Conservation (phyloP, 2,888 invertebrate species). For the Dolichopus griseipennis region DNA sequence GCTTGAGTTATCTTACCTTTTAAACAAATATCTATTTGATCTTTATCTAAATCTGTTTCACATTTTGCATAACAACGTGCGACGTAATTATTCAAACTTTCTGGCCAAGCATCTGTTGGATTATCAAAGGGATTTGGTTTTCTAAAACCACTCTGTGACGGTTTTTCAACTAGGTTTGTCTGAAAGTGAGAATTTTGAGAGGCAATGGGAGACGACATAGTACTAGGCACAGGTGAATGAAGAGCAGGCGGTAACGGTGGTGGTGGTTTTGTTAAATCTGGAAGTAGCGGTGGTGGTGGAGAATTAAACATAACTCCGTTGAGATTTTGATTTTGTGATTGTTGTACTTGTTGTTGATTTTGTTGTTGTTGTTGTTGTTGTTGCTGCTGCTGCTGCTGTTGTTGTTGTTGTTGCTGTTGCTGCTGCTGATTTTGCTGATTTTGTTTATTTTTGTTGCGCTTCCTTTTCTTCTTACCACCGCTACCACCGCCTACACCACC, state of each 20-base stretch:
- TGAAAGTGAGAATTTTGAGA: constrained; percentile 25
- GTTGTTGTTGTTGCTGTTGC: constrained; percentile 34
- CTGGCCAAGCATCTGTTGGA: constrained; percentile 66
- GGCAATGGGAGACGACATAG: not conserved
- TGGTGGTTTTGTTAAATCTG: constrained; percentile 37
- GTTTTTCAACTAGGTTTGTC: constrained; percentile 27
- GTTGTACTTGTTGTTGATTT: constrained; percentile 36
- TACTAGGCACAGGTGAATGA: constrained; percentile 6
- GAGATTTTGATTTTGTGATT: constrained; percentile 22
- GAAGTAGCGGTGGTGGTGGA: constrained; percentile 20
- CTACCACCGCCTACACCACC: constrained; percentile 30
- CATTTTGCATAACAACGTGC: constrained; percentile 88
- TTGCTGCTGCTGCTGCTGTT: constrained; percentile 34
- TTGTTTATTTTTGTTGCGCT: constrained; percentile 57
- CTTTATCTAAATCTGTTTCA: constrained; percentile 77
- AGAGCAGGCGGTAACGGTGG: constrained; percentile 32
- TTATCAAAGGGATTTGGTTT: constrained; percentile 45
- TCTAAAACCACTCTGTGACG: constrained; percentile 28
- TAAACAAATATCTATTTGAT: constrained; percentile 87
- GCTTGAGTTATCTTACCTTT: constrained; percentile 90
- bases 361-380: constrained; percentile 29
- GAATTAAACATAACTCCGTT: constrained; percentile 15
- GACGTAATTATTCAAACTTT: constrained; percentile 76
- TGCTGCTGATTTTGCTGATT: constrained; percentile 35
- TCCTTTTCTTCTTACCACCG: constrained; percentile 60